Evolutionary conservation across 1,140 invertebrate genomes (phyloP).

Genomic region (Pissodes strobi): DNA sequence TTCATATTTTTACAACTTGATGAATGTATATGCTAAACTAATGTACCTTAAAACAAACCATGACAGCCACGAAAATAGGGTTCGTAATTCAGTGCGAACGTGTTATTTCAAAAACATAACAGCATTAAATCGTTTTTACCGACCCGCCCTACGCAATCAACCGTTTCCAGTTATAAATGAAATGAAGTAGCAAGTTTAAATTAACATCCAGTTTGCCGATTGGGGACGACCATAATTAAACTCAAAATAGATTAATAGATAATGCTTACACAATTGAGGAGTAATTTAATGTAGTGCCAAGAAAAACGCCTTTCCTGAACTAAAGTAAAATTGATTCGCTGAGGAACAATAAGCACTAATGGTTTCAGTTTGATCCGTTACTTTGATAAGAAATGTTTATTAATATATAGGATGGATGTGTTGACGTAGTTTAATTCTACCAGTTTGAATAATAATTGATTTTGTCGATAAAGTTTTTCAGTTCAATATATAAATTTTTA

Average conservation of each 20-base stretch:
- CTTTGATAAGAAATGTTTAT: constrained; percentile 1
- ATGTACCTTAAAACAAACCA: too few relatives aligned
- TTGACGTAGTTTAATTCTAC: too few relatives aligned
- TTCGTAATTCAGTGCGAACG: constrained; percentile 10
- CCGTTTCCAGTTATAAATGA: constrained; percentile 16
- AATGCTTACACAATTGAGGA: constrained; percentile 13
- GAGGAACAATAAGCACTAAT: neutral
- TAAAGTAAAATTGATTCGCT: neutral
- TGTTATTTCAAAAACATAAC: too few relatives aligned
- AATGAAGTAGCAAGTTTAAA: constrained; percentile 27
- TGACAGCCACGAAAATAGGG: too few relatives aligned
- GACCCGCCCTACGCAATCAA: constrained; percentile 16
- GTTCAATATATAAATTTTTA: too few relatives aligned
- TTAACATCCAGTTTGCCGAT: neutral
- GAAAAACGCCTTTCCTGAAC: constrained; percentile 22
- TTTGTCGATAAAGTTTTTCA: too few relatives aligned
- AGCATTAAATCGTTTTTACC: constrained; percentile 14
- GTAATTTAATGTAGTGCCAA: constrained; percentile 1
- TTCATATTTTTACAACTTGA: too few relatives aligned
- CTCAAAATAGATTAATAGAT: constrained; percentile 18
- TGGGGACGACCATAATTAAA: constrained; percentile 14
- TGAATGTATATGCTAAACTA: too few relatives aligned
- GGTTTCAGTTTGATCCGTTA: neutral
- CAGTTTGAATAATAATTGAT: too few relatives aligned
- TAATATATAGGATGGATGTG: neutral